Evolutionary conservation across 2,113 vertebrate genomes (phyloP), one percentile per base, ranked within the genome.

Genomic region (Tamias sibiricus): DNA sequence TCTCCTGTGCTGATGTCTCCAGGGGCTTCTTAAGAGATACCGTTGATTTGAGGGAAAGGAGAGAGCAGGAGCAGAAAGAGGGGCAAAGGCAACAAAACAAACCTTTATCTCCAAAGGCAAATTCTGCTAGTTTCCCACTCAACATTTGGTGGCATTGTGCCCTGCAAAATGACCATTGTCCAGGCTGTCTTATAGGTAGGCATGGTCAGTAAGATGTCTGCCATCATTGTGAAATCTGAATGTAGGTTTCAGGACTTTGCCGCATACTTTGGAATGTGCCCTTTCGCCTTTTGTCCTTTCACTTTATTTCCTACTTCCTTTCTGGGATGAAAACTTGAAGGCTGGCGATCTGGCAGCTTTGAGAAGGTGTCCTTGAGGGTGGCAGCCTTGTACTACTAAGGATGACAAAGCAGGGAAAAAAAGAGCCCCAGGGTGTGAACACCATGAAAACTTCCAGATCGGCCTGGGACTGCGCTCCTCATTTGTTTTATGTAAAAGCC

Each of bases 291-390:
- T 84, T 57, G 32, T 42, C 52, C 9, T 16, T 92, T 86, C 47
- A 19, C 24, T 14, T 62, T 49, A 71, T 37, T 47, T 47, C 68
- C n/a, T 82, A 40, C 52, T 79, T 92, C 47, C 40, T 87, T 28
- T 74, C 54, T 96, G 84, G 87, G 68, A 86, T 26, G 32, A 12
- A 92, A 62, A 28, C 4, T 1, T 11, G 6, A 79, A 64, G 81
- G 62, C 87, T 74, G 79, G 96, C 83, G 47, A 62, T 72, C 28
- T 57, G 74, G 90, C 83, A 92, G 30, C 64, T 72, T 84, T n/a
- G 0, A 84, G 75, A 57, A 91, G 16, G n/a, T 76, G 19, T 59
- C 40, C 30, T 24, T 47, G 59, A 68, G 42, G 26, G 52, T 59
- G 64, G 91, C 86, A 57, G 47, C 11, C 20, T 28, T 87, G 44